These are phyloP conservation scores for Nothoprocta pentlandii DNA, from an alignment of 2,113 vertebrate species.

Conservation along the genomic window DNA sequence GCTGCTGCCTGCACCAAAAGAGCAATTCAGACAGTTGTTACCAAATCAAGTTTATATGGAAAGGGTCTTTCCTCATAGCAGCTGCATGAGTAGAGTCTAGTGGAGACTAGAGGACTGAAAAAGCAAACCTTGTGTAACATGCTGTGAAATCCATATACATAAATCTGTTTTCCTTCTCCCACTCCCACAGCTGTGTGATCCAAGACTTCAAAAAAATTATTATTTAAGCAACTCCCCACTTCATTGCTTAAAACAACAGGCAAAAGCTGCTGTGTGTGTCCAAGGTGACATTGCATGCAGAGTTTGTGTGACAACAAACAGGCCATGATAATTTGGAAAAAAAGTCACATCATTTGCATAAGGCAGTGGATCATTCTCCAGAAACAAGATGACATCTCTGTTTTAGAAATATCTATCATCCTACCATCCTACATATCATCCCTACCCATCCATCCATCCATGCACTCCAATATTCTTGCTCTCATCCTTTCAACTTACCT, in stretches of 20 bases:
- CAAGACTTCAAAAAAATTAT: background rate
- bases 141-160: background rate
- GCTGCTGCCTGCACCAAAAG: fast-evolving
- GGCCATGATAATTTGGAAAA: fast-evolving
- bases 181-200: background rate
- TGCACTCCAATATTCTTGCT: background rate
- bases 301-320: background rate
- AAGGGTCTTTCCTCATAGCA: background rate
- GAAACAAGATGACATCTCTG: background rate
- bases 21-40: background rate
- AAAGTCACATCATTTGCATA: background rate
- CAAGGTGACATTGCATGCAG: background rate
- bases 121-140: background rate
- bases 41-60: fast-evolving
- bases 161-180: background rate
- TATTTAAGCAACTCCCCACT: background rate
- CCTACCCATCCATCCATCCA: background rate
- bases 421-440: background rate
- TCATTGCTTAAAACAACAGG: background rate
- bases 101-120: slow-evolving; percentile 56
- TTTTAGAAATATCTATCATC: background rate
- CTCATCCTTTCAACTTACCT: background rate
- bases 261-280: background rate
- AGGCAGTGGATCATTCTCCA: background rate
- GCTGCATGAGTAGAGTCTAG: background rate